These are phyloP conservation scores for Setipinna tenuifilis DNA, from an alignment of 2,797 vertebrate species.

Conservation along the genomic window DNA sequence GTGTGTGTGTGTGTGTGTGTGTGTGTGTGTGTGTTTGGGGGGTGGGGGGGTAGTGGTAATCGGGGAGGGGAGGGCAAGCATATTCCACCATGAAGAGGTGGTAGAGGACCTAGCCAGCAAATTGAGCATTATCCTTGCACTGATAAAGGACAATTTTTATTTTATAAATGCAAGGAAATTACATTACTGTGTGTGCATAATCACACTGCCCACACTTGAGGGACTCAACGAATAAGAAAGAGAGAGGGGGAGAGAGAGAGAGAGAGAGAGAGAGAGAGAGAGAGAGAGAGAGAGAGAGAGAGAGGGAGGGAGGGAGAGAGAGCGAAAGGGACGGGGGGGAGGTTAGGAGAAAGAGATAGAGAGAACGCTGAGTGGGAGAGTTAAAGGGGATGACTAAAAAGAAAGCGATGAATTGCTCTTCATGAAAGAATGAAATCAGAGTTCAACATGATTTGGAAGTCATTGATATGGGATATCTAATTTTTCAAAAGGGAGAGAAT, in stretches of 20 bases:
- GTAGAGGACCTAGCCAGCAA: slow-evolving; percentile 95
- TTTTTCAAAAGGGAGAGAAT: slow-evolving; percentile 76
- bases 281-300: slow-evolving; percentile 35
- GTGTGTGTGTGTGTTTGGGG: slow-evolving; percentile 79
- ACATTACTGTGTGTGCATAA: slow-evolving; percentile 98
- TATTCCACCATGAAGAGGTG: slow-evolving; percentile 88
- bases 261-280: slow-evolving; percentile 24
- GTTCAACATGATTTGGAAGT: slow-evolving; percentile 93
- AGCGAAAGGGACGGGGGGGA: slow-evolving; percentile 59
- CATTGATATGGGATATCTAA: slow-evolving; percentile 98
- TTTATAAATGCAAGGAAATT: slow-evolving; percentile 99
- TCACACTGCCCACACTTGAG: slow-evolving; percentile 97
- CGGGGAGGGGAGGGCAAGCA: slow-evolving; percentile 49
- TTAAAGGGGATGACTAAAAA: slow-evolving; percentile 64
- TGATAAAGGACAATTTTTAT: slow-evolving; percentile 99
- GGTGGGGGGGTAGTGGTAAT: slow-evolving; percentile 83
- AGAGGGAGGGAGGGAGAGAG: slow-evolving; percentile 54
- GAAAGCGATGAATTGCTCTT: slow-evolving; percentile 88
- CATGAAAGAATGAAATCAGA: slow-evolving; percentile 89
- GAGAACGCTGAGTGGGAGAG: slow-evolving; percentile 24
- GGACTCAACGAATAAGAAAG: slow-evolving; percentile 59
- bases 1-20: slow-evolving; percentile 1
- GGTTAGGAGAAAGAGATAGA: slow-evolving; percentile 29
- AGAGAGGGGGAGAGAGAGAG: slow-evolving; percentile 33
- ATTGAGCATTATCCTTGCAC: slow-evolving; percentile 99